Percentiles rank a stretch among this genome's conserved stretches.
These are phyloP conservation scores for Antheraea pernyi DNA, from an alignment of 1,140 invertebrate genomes.

Conservation along the genomic window DNA sequence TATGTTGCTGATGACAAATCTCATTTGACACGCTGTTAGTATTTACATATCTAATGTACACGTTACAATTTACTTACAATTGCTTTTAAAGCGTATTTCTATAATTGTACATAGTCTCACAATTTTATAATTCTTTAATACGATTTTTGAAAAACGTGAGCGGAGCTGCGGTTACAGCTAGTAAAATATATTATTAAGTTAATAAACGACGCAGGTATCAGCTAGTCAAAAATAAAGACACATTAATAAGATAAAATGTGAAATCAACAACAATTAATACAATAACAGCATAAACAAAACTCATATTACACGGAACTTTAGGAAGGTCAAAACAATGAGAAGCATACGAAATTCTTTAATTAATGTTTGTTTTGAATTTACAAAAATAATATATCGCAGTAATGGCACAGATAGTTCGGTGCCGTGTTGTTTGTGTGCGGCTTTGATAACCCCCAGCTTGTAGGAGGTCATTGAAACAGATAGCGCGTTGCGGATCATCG, in stretches of 20 bases:
- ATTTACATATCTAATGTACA: no score
- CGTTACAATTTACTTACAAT: no score
- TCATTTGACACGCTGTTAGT: no score
- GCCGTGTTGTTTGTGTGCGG: slow-evolving; percentile 28
- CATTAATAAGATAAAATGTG: neutral
- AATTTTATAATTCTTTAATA: no score
- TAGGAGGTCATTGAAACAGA: slow-evolving; percentile 26
- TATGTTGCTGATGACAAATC: no score
- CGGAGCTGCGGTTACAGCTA: no score
- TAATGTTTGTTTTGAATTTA: slow-evolving; percentile 22
- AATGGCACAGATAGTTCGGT: slow-evolving; percentile 18
- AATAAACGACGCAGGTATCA: no score
- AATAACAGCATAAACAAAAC: neutral
- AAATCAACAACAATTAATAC: neutral
- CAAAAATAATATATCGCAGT: slow-evolving; percentile 22
- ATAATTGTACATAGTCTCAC: no score
- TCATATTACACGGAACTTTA: neutral
- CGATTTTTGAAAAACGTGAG: no score
- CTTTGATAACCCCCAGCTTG: slow-evolving; percentile 27
- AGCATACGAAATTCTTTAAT: neutral
- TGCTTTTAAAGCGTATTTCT: no score
- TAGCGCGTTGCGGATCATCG: slow-evolving; percentile 24
- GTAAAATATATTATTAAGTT: no score
- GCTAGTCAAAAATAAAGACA: no score
- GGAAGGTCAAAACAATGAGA: slow-evolving; percentile 14